Evolutionary conservation across 2,888 invertebrate species (phyloP).

Genomic region (Lasiommata megera): DNA sequence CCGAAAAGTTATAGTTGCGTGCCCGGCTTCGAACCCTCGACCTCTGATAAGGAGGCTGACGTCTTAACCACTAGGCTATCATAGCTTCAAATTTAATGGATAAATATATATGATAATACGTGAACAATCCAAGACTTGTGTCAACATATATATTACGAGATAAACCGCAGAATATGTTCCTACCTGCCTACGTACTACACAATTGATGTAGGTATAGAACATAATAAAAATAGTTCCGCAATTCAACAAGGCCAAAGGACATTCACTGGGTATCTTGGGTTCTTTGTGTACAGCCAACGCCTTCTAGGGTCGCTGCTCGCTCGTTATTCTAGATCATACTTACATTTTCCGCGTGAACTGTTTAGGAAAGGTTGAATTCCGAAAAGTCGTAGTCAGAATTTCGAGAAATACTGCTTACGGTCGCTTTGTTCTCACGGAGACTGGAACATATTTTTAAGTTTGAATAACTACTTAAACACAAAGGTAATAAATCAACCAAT

Average conservation of each 20-base stretch:
- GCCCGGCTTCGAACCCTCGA: too few species aligned
- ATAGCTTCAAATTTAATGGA: too few species aligned
- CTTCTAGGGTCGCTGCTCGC: constrained; percentile 13
- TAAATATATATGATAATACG: too few species aligned
- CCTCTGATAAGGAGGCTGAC: too few species aligned
- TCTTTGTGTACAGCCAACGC: constrained; percentile 28
- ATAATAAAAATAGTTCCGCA: constrained; percentile 29
- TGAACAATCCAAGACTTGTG: too few species aligned
- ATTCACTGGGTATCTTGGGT: constrained; percentile 24
- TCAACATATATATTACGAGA: too few species aligned
- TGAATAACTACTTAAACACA: too few species aligned
- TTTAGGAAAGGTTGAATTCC: constrained; percentile 25
- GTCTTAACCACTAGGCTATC: too few species aligned
- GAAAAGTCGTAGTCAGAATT: constrained; percentile 26
- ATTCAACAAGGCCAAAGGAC: constrained; percentile 27
- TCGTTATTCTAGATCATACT: constrained; percentile 17
- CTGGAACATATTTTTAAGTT: not conserved
- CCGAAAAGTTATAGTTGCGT: too few species aligned
- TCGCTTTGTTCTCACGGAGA: not conserved
- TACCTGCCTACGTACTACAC: not conserved
- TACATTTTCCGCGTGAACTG: constrained; percentile 20
- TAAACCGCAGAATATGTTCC: too few species aligned
- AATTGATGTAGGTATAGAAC: not conserved
- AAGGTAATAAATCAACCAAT: too few species aligned
- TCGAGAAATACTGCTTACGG: constrained; percentile 9